Evolutionary conservation across 1,140 invertebrate genomes (phyloP).

Genomic region (Conus betulinus): DNA sequence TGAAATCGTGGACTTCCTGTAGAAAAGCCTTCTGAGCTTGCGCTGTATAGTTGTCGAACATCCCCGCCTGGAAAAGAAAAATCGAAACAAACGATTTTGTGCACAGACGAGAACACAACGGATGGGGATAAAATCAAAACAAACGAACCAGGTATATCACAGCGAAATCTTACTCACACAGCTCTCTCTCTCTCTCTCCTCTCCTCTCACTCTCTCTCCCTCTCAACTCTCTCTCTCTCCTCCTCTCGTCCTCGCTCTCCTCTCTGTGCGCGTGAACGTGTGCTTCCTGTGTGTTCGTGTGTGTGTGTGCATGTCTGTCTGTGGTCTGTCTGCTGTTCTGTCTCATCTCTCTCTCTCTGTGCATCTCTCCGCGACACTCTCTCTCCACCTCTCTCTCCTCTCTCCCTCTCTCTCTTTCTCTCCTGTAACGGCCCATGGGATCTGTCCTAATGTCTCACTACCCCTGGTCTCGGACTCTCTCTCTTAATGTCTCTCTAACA

Average conservation of each 20-base stretch:
- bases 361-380: neutral
- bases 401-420: slow-evolving; percentile 12
- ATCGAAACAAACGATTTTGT: neutral
- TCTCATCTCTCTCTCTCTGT: too few relatives aligned
- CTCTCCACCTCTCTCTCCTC: neutral
- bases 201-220: too few relatives aligned
- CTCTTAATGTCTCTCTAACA: too few relatives aligned
- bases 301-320: too few relatives aligned
- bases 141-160: neutral
- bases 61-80: slow-evolving; percentile 41
- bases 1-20: slow-evolving; percentile 47
- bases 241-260: too few relatives aligned
- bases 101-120: too few relatives aligned
- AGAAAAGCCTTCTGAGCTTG: slow-evolving; percentile 46
- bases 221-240: neutral
- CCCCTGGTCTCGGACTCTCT: too few relatives aligned
- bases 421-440: too few relatives aligned
- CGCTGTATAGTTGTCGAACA: slow-evolving; percentile 47
- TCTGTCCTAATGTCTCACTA: too few relatives aligned
- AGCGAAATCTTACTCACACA: neutral
- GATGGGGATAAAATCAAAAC: too few relatives aligned
- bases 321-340: too few relatives aligned
- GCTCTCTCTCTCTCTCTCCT: too few relatives aligned
- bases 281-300: neutral
- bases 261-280: neutral